These are phyloP conservation scores for Orthosia gracilis DNA, from an alignment of 2,888 invertebrate genomes.

Conservation along the genomic window DNA sequence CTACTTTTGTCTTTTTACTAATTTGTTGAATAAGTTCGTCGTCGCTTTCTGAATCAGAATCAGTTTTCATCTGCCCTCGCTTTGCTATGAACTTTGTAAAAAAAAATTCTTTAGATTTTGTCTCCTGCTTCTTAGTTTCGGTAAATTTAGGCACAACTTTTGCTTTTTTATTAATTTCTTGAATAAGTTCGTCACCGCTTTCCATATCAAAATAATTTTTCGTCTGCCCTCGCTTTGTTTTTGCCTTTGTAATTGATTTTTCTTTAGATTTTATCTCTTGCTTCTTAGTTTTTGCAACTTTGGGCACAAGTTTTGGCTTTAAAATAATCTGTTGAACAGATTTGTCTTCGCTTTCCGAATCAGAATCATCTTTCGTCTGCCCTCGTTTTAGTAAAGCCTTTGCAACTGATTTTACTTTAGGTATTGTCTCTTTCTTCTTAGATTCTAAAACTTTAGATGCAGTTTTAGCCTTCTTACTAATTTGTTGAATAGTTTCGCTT, in stretches of 20 bases:
- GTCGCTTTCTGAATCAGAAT: constrained; percentile 33
- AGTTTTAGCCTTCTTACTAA: background rate
- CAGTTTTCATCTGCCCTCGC: background rate
- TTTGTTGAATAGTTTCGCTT: constrained; percentile 1
- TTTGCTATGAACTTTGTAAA: background rate
- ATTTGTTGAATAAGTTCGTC: constrained; percentile 4
- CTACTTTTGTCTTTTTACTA: background rate
- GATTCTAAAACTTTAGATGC: background rate
- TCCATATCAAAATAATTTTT: constrained; percentile 17
- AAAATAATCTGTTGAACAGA: background rate
- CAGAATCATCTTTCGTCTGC: constrained; percentile 15
- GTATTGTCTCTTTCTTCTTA: constrained; percentile 4
- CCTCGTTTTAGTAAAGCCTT: constrained; percentile 5
- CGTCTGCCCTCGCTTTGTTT: constrained; percentile 8
- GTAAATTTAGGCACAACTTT: background rate
- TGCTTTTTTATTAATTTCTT: background rate
- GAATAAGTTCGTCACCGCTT: background rate
- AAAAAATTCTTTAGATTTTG: background rate
- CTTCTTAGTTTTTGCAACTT: constrained; percentile 7
- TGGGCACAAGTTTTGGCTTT: background rate
- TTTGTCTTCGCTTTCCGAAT: background rate
- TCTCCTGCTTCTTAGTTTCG: background rate
- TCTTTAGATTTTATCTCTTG: background rate
- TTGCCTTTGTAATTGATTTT: background rate
- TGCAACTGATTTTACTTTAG: background rate